Evolutionary conservation across 2,113 vertebrate species (phyloP).

Genomic region (Oncorhynchus keta): DNA sequence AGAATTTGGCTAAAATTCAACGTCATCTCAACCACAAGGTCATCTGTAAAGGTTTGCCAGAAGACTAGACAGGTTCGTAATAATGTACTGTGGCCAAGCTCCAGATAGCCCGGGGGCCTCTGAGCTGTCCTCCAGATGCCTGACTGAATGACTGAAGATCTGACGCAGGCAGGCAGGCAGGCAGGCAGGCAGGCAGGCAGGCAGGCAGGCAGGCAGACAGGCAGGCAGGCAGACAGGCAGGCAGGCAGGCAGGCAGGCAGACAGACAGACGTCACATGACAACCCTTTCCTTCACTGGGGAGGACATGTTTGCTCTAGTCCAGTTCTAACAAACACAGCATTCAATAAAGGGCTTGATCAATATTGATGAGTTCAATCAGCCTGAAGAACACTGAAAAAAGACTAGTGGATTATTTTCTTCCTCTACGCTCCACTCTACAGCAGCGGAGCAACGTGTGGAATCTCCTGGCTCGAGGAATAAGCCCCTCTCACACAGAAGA

Average conservation of each 20-base stretch:
- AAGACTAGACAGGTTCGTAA: slow-evolving; percentile 34
- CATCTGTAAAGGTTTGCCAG: slow-evolving; percentile 30
- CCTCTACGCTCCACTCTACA: too few relatives aligned
- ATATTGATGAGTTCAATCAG: too few relatives aligned
- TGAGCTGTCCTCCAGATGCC: slow-evolving; percentile 26
- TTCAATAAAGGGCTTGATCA: too few relatives aligned
- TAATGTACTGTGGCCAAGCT: neutral
- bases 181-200: slow-evolving; percentile 6
- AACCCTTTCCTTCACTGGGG: neutral
- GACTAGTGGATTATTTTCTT: too few relatives aligned
- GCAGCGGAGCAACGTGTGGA: too few relatives aligned
- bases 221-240: slow-evolving; percentile 14
- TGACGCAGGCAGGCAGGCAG: too few relatives aligned
- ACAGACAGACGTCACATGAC: neutral
- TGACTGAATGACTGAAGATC: too few relatives aligned
- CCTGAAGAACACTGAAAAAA: too few relatives aligned
- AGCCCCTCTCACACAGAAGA: too few relatives aligned
- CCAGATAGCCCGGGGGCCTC: slow-evolving; percentile 19
- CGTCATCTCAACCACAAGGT: slow-evolving; percentile 35
- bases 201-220: neutral
- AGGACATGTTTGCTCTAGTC: too few relatives aligned
- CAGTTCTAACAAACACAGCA: too few relatives aligned
- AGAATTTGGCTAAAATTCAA: slow-evolving; percentile 11
- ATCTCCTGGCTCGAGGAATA: too few relatives aligned
- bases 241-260: neutral